A percentile compares a stretch with the other conserved stretches of the same genome.
Conservation (phyloP, 92 coral and sea anemone genomes). For the Epizoanthus fatuus region DNA sequence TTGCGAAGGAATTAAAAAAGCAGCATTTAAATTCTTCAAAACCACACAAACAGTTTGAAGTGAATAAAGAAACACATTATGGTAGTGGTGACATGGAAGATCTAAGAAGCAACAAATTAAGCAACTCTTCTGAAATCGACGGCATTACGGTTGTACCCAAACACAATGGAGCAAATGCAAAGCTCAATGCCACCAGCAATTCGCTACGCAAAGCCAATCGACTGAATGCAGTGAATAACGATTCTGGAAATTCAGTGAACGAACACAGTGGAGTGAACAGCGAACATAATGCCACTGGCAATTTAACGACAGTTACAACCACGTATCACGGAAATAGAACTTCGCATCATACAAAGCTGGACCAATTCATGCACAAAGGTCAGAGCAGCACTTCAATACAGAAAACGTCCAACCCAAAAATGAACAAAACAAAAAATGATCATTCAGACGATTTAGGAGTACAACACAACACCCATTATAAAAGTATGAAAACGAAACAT, state of each 20-base stretch:
- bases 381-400: neutral
- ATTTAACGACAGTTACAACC: neutral
- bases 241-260: neutral
- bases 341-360: neutral
- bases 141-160: conserved; percentile 18
- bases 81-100: neutral
- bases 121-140: neutral
- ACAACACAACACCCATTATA: neutral
- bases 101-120: neutral
- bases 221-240: neutral
- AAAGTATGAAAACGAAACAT: neutral
- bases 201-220: no score
- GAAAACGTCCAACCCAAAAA: neutral
- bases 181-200: neutral
- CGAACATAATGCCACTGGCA: neutral
- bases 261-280: neutral
- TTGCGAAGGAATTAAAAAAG: neutral
- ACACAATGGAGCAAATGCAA: neutral
- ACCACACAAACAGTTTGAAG: neutral
- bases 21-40: neutral
- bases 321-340: neutral
- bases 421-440: neutral
- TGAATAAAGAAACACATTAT: neutral
- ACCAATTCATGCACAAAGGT: neutral
- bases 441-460: neutral